Conservation (phyloP, 2,888 invertebrate species). For the Holacanthella duospinosa region DNA sequence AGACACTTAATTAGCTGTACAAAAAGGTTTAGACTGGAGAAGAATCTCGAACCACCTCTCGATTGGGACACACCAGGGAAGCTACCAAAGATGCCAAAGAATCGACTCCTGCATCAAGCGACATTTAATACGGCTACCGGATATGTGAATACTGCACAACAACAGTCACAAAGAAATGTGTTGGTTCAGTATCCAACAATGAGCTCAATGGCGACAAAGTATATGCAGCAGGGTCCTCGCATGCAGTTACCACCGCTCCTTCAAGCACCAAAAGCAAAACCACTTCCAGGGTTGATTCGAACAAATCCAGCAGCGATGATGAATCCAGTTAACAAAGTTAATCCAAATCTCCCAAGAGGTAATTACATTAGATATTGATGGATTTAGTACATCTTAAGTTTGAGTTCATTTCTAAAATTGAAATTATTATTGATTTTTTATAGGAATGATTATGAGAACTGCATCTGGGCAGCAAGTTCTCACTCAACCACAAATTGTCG, state of each 20-base stretch:
- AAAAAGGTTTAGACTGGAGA: constrained; percentile 77
- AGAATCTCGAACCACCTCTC: constrained; percentile 68
- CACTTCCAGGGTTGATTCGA: constrained; percentile 35
- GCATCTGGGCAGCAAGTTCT: background rate
- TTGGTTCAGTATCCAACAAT: constrained; percentile 38
- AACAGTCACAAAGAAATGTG: constrained; percentile 42
- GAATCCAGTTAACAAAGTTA: constrained; percentile 10
- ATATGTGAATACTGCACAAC: constrained; percentile 11
- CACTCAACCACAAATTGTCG: background rate
- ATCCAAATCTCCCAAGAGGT: constrained; percentile 32
- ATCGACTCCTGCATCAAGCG: constrained; percentile 34
- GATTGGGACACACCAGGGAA: constrained; percentile 93
- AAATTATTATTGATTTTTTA: background rate
- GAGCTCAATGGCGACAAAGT: constrained; percentile 39
- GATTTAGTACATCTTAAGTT: too few species aligned
- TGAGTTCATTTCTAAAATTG: background rate
- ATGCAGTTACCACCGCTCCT: constrained; percentile 42
- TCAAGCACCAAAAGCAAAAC: constrained; percentile 39
- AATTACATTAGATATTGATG: too few species aligned
- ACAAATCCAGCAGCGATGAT: constrained; percentile 26
- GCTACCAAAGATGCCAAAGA: constrained; percentile 61
- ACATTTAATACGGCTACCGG: constrained; percentile 21
- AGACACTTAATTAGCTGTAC: constrained; percentile 77
- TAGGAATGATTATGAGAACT: constrained; percentile 2
- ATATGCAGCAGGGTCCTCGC: constrained; percentile 16